Evolutionary conservation across 2,113 vertebrate species (phyloP), one percentile per base, ranked within the genome.

Genomic region (Limanda limanda): DNA sequence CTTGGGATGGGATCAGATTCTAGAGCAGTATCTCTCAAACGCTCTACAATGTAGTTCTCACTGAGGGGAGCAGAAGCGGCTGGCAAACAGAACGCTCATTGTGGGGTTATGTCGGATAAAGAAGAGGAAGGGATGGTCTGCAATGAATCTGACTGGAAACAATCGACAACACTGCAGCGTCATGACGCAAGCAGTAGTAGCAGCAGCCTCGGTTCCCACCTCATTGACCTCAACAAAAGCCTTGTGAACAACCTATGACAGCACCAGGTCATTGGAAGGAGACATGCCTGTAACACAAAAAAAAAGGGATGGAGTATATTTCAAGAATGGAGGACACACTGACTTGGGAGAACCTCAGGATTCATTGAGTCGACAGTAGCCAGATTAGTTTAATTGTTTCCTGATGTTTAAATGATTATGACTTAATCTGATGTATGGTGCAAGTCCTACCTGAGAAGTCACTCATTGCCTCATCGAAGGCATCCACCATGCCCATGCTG

Each of bases 61-160:
- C 83, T 65, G 2, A 0, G 97, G 97, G 9, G 94, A 96, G 73
- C 92, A 94, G 75, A 94, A 94, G 54, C 94, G 95, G 2, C 96
- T 96, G 1, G 87, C 89, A 76, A 98, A 98, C 61, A 98, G 94
- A 5, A 97, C 71, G 45, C 70, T 95, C 13, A 79, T 89, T 51
- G 94, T 92, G 61, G 80, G 52, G 66, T 95, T 98, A 57, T 98
- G 93, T 37, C 94, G 86, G 77, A 98, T 96, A 74, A 96, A 94
- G 87, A 97, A 97, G 42, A 98, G 86, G 86, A 99, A 99, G 56
- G 97, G 97, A n/a, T 98, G 97, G 54, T 98, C 94, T 2, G 94
- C 96, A 14, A 90, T 83, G 79, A 98, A 97, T 17, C 24, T 20
- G 9, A 92, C 51, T 3, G 90, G 79, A 0, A 52, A 51, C 2